A percentile compares a stretch with the other conserved stretches of the same genome.
phyloP scores from a whole-genome alignment of 2,113 vertebrate genomes.

The Lophochroa leadbeateri region DNA sequence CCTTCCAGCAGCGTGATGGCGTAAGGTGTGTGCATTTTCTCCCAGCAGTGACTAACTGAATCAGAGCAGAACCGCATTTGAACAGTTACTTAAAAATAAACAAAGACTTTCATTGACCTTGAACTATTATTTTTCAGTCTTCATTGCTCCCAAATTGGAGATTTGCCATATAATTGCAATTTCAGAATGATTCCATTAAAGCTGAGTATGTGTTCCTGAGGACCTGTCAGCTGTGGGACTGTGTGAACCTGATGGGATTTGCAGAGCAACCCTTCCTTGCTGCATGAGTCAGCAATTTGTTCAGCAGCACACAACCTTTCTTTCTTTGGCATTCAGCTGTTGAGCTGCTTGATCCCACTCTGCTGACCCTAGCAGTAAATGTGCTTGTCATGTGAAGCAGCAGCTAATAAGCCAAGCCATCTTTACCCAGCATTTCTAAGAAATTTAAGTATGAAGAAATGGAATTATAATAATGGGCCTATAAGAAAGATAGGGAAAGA shows the following conservation, averaged over 20 bases:
- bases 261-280: neutral
- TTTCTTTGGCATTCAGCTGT: neutral
- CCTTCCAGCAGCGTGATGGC: neutral
- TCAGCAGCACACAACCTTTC: neutral
- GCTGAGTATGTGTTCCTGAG: neutral
- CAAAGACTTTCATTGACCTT: neutral
- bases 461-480: neutral
- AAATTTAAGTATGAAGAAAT: neutral
- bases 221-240: fast-evolving
- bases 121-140: neutral
- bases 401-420: neutral
- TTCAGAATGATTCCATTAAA: neutral
- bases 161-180: neutral
- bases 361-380: neutral
- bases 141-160: neutral
- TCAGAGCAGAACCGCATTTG: neutral
- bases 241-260: neutral
- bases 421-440: neutral
- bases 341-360: neutral
- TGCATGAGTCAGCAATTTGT: neutral
- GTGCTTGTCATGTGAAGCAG: neutral
- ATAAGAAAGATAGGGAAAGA: neutral
- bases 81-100: neutral
- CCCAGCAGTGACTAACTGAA: neutral
- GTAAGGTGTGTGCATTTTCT: neutral